Evolutionary conservation across 2,113 vertebrate genomes (phyloP).

Genomic region (Pachyramphus minor): DNA sequence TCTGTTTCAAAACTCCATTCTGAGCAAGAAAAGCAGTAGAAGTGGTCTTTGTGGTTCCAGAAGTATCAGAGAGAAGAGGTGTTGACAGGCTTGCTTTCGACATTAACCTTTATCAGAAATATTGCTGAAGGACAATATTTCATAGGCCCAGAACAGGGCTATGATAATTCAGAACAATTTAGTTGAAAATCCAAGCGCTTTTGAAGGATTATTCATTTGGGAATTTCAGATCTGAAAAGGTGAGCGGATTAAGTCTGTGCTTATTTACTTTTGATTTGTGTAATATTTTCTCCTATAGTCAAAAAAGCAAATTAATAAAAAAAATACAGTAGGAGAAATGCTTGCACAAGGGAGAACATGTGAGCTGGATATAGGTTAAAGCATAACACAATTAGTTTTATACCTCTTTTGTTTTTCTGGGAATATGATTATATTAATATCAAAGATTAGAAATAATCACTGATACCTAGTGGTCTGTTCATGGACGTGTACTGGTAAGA

Average conservation of each 20-base stretch:
- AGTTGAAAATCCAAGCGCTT: neutral
- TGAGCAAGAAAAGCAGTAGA: neutral
- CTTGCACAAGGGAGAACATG: neutral
- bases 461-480: slow-evolving; percentile 17
- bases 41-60: neutral
- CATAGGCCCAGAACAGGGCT: neutral
- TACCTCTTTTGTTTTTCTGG: slow-evolving; percentile 37
- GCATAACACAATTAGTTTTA: slow-evolving; percentile 37
- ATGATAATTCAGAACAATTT: neutral
- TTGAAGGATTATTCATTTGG: neutral
- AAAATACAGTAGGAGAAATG: neutral
- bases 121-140: neutral
- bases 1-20: neutral
- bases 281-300: slow-evolving; percentile 12
- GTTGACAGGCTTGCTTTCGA: neutral
- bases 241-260: neutral
- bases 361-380: neutral
- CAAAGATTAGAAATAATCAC: slow-evolving; percentile 26
- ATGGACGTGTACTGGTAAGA: neutral
- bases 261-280: neutral
- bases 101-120: neutral
- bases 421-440: slow-evolving; percentile 55
- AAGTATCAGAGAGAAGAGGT: neutral
- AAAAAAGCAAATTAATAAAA: slow-evolving; percentile 35
- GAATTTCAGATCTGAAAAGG: neutral